Conservation (phyloP, 2,888 invertebrate genomes). For the Lacanobia oleracea region DNA sequence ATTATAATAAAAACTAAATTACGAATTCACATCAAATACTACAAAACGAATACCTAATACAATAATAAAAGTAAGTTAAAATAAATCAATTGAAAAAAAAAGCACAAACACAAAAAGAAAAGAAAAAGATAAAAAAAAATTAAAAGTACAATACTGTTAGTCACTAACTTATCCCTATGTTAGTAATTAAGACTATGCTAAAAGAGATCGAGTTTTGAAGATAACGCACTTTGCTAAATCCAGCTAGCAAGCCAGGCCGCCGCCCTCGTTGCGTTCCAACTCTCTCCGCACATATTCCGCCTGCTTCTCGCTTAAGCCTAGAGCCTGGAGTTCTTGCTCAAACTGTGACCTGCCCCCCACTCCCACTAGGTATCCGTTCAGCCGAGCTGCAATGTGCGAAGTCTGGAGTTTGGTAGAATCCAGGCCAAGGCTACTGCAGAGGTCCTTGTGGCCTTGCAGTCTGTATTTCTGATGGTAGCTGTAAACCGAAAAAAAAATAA, state of each 20-base stretch:
- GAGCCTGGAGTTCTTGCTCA: conserved; percentile 92
- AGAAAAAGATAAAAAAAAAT: too few relatives aligned
- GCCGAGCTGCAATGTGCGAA: conserved; percentile 95
- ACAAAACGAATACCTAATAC: too few relatives aligned
- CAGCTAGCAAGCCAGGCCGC: conserved; percentile 93
- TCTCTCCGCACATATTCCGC: conserved; percentile 93
- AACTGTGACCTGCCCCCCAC: conserved; percentile 94
- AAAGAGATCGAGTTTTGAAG: too few relatives aligned
- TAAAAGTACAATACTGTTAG: too few relatives aligned
- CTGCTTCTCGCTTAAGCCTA: conserved; percentile 94
- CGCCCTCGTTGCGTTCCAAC: conserved; percentile 93
- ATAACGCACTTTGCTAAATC: too few relatives aligned
- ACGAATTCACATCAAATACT: too few relatives aligned
- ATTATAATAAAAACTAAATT: too few relatives aligned
- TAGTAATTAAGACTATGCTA: too few relatives aligned
- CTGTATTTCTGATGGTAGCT: conserved; percentile 99
- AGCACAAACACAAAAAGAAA: too few relatives aligned
- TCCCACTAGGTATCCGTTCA: conserved; percentile 97
- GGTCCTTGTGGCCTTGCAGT: conserved; percentile 95
- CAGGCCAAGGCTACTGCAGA: conserved; percentile 93
- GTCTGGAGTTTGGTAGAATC: conserved; percentile 92
- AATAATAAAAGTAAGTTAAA: too few relatives aligned
- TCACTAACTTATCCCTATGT: too few relatives aligned
- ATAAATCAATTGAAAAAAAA: too few relatives aligned
- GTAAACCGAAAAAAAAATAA: conserved; percentile 59